Evolutionary conservation across 2,113 vertebrate species (phyloP), one percentile per base, ranked within the genome.

Genomic region (Elachura formosa): DNA sequence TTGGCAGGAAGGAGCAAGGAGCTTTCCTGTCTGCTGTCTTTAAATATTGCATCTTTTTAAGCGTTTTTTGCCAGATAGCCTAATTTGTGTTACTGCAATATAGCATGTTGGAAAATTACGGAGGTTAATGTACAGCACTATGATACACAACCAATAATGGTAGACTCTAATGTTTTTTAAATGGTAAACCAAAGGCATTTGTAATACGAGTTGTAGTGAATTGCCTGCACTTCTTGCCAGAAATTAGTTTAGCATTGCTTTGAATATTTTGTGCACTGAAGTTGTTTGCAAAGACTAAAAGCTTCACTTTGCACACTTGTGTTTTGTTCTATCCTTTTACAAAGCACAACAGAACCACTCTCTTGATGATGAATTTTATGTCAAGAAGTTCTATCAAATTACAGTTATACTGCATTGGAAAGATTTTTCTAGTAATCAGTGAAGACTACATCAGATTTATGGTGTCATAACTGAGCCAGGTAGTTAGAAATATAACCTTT

Each of bases 161-260:
- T 85, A 81, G 77, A 83, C 61, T 86, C n/a, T 95, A 94, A 96
- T 94, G 83, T 87, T 93, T 96, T 95, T 89, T 66, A 96, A 95
- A 95, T 96, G 94, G 78, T 95, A 92, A 93, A 96, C 77, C 91
- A 86, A 90, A 95, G 82, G 24, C 91, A 95, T 97, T 92, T 12
- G 9, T 96, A 93, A 95, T 64, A 54, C 0, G 20, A 87, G 80
- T 91, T 91, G 63, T 64, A 94, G 86, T 43, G 89, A 97, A 69
- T 89, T 86, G 91, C 90, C 71, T 94, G 54, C 41, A 76, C 31
- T 77, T 90, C 91, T 92, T 94, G 75, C 81, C 77, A 76, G 77
- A 90, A 89, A 87, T 97, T 79, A 96, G 84, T 79, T 91, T 89
- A 97, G 84, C 49, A 41, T 82, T 69, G 81, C 84, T 94, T 96